Conservation (phyloP, 2,888 invertebrate species). For the Pyrrhosoma nymphula region DNA sequence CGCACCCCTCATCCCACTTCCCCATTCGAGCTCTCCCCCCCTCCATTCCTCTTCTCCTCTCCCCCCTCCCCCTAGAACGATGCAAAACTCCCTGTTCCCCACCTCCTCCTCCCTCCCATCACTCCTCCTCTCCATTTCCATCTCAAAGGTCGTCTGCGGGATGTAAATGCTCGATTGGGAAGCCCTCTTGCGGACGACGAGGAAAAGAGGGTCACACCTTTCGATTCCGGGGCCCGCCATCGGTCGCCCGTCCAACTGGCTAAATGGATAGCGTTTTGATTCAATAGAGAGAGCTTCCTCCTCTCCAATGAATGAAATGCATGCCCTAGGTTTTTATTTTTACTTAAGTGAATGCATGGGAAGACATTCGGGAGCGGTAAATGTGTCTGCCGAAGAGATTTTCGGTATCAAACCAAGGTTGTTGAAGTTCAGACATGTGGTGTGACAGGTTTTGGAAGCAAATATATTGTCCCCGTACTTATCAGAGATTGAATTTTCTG, state of each 20-base stretch:
- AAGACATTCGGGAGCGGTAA: neutral
- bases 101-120: neutral
- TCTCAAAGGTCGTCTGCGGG: slow-evolving; percentile 18
- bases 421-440: neutral
- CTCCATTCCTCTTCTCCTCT: neutral
- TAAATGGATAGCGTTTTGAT: neutral
- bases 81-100: neutral
- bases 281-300: neutral
- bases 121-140: neutral
- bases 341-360: neutral
- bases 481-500: too few relatives aligned
- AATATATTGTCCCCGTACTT: too few relatives aligned
- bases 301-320: neutral
- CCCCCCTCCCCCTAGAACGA: neutral
- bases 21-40: neutral
- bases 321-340: neutral
- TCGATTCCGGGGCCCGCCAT: neutral
- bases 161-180: slow-evolving; percentile 32
- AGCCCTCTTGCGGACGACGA: neutral
- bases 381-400: neutral
- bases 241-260: neutral
- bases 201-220: neutral
- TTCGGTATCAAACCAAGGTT: neutral
- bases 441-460: too few relatives aligned
- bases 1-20: neutral